Evolutionary conservation across 1,140 invertebrate genomes (phyloP).

Genomic region (Papilio helenus): DNA sequence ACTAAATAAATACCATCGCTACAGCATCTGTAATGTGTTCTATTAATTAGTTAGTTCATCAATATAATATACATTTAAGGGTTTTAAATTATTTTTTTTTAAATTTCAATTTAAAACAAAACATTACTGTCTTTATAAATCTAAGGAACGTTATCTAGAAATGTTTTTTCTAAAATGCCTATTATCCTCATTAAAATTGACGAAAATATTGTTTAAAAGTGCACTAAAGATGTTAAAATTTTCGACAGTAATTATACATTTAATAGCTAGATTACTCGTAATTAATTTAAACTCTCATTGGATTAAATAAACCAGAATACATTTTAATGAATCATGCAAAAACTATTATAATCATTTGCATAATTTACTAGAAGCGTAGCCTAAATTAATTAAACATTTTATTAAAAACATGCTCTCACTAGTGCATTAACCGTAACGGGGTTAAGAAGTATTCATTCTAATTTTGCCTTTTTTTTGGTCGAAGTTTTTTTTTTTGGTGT

Average conservation of each 20-base stretch:
- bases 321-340: slow-evolving; percentile 9
- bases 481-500: too few species aligned
- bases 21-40: neutral
- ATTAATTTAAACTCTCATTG: neutral
- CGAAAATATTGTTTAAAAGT: neutral
- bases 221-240: neutral
- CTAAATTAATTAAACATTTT: neutral
- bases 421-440: neutral
- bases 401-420: neutral
- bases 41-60: neutral
- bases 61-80: too few species aligned
- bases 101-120: too few species aligned
- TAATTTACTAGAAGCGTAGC: neutral
- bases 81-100: too few species aligned
- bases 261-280: neutral
- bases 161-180: too few species aligned
- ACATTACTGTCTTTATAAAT: too few species aligned
- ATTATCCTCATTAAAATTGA: neutral
- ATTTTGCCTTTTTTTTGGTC: neutral
- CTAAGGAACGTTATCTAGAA: too few species aligned
- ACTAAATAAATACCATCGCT: neutral
- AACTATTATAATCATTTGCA: slow-evolving; percentile 6
- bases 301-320: neutral
- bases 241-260: neutral
- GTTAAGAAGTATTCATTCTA: neutral